Evolutionary conservation across 2,113 vertebrate species (phyloP), one percentile per base, ranked within the genome.

Genomic region (Edolisoma coerulescens): DNA sequence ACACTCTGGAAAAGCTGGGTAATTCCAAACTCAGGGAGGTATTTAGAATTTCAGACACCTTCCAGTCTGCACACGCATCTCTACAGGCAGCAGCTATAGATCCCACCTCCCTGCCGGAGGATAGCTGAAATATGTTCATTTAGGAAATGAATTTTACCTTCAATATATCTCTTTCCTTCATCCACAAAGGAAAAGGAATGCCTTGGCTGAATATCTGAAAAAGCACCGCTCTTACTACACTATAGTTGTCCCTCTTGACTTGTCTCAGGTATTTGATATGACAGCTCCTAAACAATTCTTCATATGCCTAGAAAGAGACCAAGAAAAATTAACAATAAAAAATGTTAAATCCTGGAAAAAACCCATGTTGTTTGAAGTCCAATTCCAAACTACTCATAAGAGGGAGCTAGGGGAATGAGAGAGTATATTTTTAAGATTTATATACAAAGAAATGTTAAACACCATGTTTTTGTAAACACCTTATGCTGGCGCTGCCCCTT

Each of bases 131-230:
- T 12, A 11, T 9, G 7, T 52, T 65, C 15, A 67, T 47, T 95
- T 87, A 75, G 41, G 28, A 85, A 37, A 54, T 39, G 0, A 56
- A 47, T 84, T 77, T 21, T 97, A 98, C 98, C 98, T 98, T 98
- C 52, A 98, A 78, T 39, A 98, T 98, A 92, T 98, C 98, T 83
- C 96, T 98, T 59, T 98, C 98, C 80, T 97, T 98, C 98, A 98
- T 98, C 98, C 98, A 98, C 1, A 92, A 97, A 27, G 98, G 98
- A 79, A 98, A 97, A 84, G 95, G 94, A 81, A 98, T 97, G 76
- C 98, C 98, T 84, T 98, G 98, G 92, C 92, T 98, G 95, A 98
- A 98, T 82, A 98, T 93, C 90, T 98, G 98, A 91, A 98, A 98
- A 47, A 98, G 61, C 56, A 98, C 97, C 0, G 98, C 98, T 87